These are phyloP conservation scores for Myrmecobius fasciatus DNA, from an alignment of 2,113 vertebrate genomes.

Conservation along the genomic window DNA sequence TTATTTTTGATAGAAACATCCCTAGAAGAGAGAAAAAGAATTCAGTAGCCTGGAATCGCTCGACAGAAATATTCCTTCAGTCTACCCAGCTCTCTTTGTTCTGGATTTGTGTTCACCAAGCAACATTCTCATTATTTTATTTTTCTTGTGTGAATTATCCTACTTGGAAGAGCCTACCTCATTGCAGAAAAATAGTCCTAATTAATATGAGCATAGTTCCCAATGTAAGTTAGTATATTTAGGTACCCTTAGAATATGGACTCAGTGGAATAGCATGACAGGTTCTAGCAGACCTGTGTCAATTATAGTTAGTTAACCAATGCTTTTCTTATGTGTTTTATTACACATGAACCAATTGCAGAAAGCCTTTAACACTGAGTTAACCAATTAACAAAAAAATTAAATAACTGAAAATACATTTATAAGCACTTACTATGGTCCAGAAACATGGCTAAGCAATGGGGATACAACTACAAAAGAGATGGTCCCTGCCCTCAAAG, in stretches of 20 bases:
- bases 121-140: neutral
- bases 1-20: conserved; percentile 5
- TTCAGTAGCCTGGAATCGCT: neutral
- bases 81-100: neutral
- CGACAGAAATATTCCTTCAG: conserved; percentile 12
- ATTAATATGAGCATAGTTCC: neutral
- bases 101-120: neutral
- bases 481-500: neutral
- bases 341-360: neutral
- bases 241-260: neutral
- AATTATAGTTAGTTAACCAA: neutral
- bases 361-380: neutral
- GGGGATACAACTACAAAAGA: neutral
- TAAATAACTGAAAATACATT: neutral
- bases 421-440: neutral
- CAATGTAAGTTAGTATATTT: neutral
- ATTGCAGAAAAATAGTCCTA: neutral
- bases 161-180: neutral
- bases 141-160: neutral
- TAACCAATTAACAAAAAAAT: neutral
- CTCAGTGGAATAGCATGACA: neutral
- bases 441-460: neutral
- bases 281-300: neutral
- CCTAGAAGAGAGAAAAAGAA: neutral
- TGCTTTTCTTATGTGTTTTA: neutral